Evolutionary conservation across 2,113 vertebrate species (phyloP), one percentile per base, ranked within the genome.

Genomic region (Sinosuthora webbiana): DNA sequence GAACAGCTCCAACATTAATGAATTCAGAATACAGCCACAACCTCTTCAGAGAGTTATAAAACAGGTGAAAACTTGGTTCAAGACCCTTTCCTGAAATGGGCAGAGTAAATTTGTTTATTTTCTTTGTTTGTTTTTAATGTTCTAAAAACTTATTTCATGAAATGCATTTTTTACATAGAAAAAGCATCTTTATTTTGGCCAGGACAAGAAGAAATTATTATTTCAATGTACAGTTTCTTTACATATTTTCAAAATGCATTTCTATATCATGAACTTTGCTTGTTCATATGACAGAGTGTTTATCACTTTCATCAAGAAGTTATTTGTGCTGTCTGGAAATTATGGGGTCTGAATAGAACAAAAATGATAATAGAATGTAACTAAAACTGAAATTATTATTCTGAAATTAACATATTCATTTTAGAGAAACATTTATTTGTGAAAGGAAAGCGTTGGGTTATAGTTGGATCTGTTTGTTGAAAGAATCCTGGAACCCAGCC

Each of bases 331-430:
- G 21, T 11, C 21, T 64, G 52, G 41, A 83, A 86, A 59, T 64
- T 25, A 47, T 1, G 7, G 2, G 2, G 1, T 50, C 39, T 57
- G 5, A 1, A 5, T 9, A 23, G 15, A 10, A 44, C 5, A 68
- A 86, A 57, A 73, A 27, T 13, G 0, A 2, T 12, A n/a, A 67
- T 9, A 47, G 4, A 42, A 47, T 9, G 16, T 22, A 75, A 41
- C 3, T 50, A 31, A 15, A 87, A 31, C 13, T 70, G 37, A 39
- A 52, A 6, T 19, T 47, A 24, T 1, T 4, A 0, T 22, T 71
- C 56, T 62, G 42, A 55, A 91, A 33, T 35, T 15, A 16, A 3
- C 13, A 41, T 9, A 1, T 35, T 35, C 0, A 3, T 71, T 81
- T 64, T 13, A 64, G 5, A 50, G 16, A 56, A 69, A 18, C 4